Evolutionary conservation across 2,797 vertebrate genomes (phyloP), one percentile per base, ranked within the genome.

Genomic region (Ara ararauna): DNA sequence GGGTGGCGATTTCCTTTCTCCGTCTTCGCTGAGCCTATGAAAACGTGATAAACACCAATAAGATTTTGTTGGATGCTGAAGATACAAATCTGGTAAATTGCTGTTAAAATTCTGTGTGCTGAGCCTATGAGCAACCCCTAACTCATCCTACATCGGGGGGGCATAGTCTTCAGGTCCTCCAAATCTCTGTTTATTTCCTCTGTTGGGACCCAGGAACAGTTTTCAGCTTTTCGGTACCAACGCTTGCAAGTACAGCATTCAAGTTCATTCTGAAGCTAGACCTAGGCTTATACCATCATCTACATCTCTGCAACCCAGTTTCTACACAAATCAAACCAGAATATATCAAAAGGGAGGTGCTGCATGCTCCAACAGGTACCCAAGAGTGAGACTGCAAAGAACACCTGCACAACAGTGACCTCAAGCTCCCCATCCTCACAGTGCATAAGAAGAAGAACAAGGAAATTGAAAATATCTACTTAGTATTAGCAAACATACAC

Each of bases 21-120:
- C 99, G 99, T 91, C 99, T 98, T 95, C 99, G 98, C 85, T 98
- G 98, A 56, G 98, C 98, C 99, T 99, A 61, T 34, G 88, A 83
- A 95, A 89, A 53, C 38, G 75, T 11, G 21, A 85, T 66, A 60
- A 87, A 89, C 3, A 74, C 5, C 42, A 76, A 36, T 0, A 4
- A n/a, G 22, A 48, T 61, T 79, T 80, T 85, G 34, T 40, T 54
- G 27, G 29, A 51, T 65, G 29, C 6, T 74, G 38, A 92, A 60
- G 9, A 73, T 30, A 51, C 5, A 20, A 4, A 64, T 38, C 15
- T 20, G 75, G 6, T 21, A 10, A 88, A 91, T 19, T 45, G 18
- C 9, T 50, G 29, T 13, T 73, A 27, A 26, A 74, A 85, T 30
- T 68, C 30, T 47, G 22, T 42, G 11, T 2, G 12, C 42, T 50